Conservation (phyloP, 2,797 vertebrate species). For the Alectoris magna region DNA sequence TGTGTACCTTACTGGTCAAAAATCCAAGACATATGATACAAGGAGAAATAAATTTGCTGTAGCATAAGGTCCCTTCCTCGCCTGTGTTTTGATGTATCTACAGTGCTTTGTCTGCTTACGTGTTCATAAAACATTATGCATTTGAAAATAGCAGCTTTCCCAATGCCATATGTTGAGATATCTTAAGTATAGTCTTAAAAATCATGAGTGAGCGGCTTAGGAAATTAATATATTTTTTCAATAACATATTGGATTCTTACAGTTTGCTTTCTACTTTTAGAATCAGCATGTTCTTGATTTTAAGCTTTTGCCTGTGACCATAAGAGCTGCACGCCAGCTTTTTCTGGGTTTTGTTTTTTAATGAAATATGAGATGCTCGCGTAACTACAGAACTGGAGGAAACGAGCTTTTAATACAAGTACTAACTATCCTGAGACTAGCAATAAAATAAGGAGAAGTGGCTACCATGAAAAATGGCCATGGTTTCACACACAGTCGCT, state of each 20-base stretch:
- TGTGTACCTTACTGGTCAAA: background rate
- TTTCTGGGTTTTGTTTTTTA: constrained; percentile 34
- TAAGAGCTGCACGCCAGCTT: constrained; percentile 36
- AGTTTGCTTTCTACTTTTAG: constrained; percentile 65
- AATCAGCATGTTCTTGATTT: constrained; percentile 52
- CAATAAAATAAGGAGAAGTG: constrained; percentile 31
- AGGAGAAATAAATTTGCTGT: constrained; percentile 33
- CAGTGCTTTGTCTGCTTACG: constrained; percentile 59
- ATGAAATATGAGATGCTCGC: constrained; percentile 47
- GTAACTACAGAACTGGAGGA: constrained; percentile 26
- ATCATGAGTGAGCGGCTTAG: constrained; percentile 41
- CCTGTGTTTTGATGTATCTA: constrained; percentile 56
- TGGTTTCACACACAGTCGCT: constrained; percentile 18
- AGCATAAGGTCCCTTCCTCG: constrained; percentile 60
- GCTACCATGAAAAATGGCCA: constrained; percentile 30
- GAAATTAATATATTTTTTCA: constrained; percentile 54
- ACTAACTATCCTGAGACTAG: constrained; percentile 57
- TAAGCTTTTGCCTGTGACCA: constrained; percentile 38
- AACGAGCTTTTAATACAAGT: constrained; percentile 54
- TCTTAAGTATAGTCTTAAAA: constrained; percentile 61
- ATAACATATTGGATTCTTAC: constrained; percentile 55
- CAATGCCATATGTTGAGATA: constrained; percentile 67
- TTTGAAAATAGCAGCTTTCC: constrained; percentile 71
- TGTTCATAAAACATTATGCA: constrained; percentile 69
- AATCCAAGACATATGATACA: background rate